Evolutionary conservation across 2,113 vertebrate genomes (phyloP).

Genomic region (Pongo abelii): DNA sequence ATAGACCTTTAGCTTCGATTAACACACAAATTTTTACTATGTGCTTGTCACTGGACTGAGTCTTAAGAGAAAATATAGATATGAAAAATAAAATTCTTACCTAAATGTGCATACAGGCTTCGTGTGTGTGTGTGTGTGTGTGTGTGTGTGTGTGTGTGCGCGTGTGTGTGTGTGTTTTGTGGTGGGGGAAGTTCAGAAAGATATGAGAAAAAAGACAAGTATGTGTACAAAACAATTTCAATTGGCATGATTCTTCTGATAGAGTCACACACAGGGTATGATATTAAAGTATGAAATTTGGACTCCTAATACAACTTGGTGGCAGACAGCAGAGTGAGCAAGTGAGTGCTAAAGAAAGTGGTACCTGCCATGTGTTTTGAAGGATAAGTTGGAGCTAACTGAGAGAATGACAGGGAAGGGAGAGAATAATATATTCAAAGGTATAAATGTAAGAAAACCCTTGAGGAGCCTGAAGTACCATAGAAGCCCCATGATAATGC

Average conservation of each 20-base stretch:
- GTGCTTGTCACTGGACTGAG: neutral
- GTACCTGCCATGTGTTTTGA: conserved; percentile 25
- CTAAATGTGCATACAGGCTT: neutral
- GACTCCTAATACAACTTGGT: neutral
- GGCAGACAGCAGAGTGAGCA: neutral
- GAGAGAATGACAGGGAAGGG: neutral
- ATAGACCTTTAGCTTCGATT: neutral
- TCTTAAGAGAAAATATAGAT: conserved; percentile 12
- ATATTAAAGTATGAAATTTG: neutral
- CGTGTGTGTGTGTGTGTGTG: neutral
- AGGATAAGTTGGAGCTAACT: neutral
- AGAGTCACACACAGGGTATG: neutral
- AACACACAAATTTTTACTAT: neutral
- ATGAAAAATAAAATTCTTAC: conserved; percentile 32
- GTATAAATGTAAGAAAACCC: conserved; percentile 45
- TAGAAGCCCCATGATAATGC: conserved; percentile 28
- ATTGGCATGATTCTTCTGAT: neutral
- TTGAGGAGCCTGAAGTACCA: conserved; percentile 42
- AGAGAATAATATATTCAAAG: conserved; percentile 50
- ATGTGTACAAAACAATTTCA: neutral
- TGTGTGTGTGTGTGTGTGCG: neutral
- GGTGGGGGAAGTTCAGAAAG: neutral
- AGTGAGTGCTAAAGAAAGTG: neutral
- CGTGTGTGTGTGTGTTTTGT: neutral
- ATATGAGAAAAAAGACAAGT: neutral